Evolutionary conservation across 2,797 vertebrate genomes (phyloP).

Genomic region (Falco rusticolus): DNA sequence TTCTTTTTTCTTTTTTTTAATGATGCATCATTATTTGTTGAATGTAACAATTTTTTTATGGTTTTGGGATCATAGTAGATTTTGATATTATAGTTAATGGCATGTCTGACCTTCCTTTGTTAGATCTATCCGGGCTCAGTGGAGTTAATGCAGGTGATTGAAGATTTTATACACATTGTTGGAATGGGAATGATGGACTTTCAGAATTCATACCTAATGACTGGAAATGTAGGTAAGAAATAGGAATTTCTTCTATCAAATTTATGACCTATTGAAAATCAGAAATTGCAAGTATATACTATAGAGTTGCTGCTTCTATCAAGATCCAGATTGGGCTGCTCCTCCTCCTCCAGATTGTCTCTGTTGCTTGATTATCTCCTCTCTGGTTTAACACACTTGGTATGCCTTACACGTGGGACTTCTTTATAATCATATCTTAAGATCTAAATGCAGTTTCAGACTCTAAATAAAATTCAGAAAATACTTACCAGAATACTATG

Average conservation of each 20-base stretch:
- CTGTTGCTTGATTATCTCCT: background rate
- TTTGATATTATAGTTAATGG: background rate
- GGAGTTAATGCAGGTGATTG: slow-evolving; percentile 99
- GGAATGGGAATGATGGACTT: slow-evolving; percentile 99
- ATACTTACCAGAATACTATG: background rate
- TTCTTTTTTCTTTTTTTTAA: background rate
- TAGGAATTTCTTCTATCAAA: slow-evolving; percentile 65
- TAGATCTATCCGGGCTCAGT: slow-evolving; percentile 97
- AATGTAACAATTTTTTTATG: background rate
- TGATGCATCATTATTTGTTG: background rate
- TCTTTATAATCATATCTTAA: background rate
- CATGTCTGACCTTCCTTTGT: slow-evolving; percentile 55
- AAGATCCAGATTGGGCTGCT: background rate
- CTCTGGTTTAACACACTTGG: background rate
- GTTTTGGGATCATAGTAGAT: background rate
- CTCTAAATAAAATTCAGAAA: background rate
- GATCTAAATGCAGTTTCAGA: background rate
- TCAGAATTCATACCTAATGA: slow-evolving; percentile 99
- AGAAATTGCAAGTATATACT: slow-evolving; percentile 69
- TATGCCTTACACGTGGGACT: background rate
- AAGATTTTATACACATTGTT: slow-evolving; percentile 99
- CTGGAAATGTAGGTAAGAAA: slow-evolving; percentile 97
- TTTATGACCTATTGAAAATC: slow-evolving; percentile 59
- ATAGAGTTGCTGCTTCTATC: background rate
- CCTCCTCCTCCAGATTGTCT: background rate